Evolutionary conservation across 2,797 vertebrate genomes (phyloP).

Genomic region (Percopsis omiscomaycus): DNA sequence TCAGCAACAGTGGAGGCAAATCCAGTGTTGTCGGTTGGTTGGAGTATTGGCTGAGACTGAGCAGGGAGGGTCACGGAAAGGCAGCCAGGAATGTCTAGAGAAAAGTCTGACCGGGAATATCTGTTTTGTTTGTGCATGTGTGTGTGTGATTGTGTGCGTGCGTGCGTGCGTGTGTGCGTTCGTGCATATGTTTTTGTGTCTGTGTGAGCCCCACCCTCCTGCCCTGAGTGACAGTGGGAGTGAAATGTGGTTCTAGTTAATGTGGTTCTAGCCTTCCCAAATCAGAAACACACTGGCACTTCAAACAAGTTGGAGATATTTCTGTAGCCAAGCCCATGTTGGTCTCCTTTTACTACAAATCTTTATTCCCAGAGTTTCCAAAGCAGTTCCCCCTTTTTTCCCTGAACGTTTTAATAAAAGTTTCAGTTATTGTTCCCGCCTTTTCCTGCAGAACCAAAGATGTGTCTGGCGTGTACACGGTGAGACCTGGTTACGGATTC

Average conservation of each 20-base stretch:
- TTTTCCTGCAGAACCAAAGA: conserved; percentile 35
- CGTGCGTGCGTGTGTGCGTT: conserved; percentile 17
- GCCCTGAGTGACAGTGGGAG: conserved; percentile 68
- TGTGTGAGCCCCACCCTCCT: conserved; percentile 66
- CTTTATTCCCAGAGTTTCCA: conserved; percentile 50
- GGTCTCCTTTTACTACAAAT: conserved; percentile 67
- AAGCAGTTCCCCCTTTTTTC: conserved; percentile 21
- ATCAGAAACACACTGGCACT: conserved; percentile 76
- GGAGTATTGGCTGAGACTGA: conserved; percentile 40
- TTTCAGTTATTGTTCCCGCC: not conserved
- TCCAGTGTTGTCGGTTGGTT: conserved; percentile 28
- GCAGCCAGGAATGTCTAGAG: conserved; percentile 73
- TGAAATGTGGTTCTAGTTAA: conserved; percentile 83
- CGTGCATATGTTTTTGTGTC: conserved; percentile 38
- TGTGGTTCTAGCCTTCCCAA: conserved; percentile 51
- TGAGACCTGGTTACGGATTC: too few species aligned
- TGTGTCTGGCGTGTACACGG: not conserved
- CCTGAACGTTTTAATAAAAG: conserved; percentile 15
- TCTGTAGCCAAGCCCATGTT: conserved; percentile 62
- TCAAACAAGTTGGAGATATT: conserved; percentile 76
- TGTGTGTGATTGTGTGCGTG: conserved; percentile 36
- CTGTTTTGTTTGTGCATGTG: conserved; percentile 72
- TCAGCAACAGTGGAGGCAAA: conserved; percentile 44
- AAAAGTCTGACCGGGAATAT: conserved; percentile 64
- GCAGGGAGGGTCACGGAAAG: conserved; percentile 70